phyloP scores from a whole-genome alignment of 2,888 invertebrate species.

The Myopa testacea region DNA sequence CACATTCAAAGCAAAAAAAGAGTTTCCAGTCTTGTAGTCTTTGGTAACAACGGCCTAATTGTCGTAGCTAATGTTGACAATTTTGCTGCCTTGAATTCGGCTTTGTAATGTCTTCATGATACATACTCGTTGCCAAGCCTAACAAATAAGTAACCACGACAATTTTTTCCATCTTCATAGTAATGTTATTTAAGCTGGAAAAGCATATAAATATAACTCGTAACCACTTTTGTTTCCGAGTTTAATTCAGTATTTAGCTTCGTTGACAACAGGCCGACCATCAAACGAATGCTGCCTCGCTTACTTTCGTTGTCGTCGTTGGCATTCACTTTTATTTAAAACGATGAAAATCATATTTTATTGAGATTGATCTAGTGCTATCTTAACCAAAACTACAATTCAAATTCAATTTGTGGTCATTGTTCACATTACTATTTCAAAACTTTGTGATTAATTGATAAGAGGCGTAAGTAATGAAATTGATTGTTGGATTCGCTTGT shows the following conservation, averaged over 20 bases:
- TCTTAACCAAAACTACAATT: background rate
- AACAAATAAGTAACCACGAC: too few species aligned
- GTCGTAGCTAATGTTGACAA: too few species aligned
- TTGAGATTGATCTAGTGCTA: background rate
- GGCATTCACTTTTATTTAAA: slow-evolving; percentile 19
- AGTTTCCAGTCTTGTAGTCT: too few species aligned
- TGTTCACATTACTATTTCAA: background rate
- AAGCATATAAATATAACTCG: slow-evolving; percentile 49
- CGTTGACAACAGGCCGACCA: slow-evolving; percentile 47
- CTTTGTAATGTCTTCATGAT: too few species aligned
- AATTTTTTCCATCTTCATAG: too few species aligned
- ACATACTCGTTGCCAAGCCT: too few species aligned
- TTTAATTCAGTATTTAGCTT: slow-evolving; percentile 51
- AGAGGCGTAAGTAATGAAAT: slow-evolving; percentile 37
- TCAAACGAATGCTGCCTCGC: slow-evolving; percentile 4
- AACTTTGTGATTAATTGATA: background rate
- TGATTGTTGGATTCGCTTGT: slow-evolving; percentile 9
- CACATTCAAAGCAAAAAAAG: too few species aligned
- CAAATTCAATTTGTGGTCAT: background rate
- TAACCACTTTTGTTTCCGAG: slow-evolving; percentile 40
- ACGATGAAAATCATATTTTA: slow-evolving; percentile 17
- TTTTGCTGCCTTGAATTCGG: too few species aligned
- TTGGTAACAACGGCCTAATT: too few species aligned
- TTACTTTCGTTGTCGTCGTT: slow-evolving; percentile 35
- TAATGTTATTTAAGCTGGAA: background rate